Conservation (phyloP, 2,888 invertebrate genomes). For the Trissolcus japonicus region DNA sequence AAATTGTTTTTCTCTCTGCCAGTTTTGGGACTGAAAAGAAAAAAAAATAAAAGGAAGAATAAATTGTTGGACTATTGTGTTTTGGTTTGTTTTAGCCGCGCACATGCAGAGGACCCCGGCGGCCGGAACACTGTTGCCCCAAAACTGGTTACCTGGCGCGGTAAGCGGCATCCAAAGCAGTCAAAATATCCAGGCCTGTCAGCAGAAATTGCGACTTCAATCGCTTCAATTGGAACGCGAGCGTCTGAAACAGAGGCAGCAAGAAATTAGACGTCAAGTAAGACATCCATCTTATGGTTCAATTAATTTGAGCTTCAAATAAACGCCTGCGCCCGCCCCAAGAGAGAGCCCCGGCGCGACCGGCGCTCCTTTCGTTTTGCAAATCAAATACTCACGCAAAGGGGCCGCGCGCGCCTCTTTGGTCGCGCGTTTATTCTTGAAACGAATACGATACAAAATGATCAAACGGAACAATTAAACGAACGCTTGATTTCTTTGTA, state of each 20-base stretch:
- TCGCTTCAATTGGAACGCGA: slow-evolving; percentile 92
- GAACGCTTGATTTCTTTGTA: no score
- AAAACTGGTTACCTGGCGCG: slow-evolving; percentile 79
- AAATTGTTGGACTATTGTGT: not conserved
- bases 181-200: slow-evolving; percentile 80
- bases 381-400: slow-evolving; percentile 13
- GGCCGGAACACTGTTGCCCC: slow-evolving; percentile 79
- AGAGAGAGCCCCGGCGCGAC: slow-evolving; percentile 6
- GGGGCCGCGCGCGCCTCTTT: slow-evolving; percentile 6
- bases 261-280: slow-evolving; percentile 92
- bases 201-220: slow-evolving; percentile 87
- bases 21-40: no score
- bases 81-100: slow-evolving; percentile 72
- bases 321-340: slow-evolving; percentile 14
- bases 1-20: no score
- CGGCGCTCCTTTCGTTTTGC: slow-evolving; percentile 19
- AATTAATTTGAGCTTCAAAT: slow-evolving; percentile 36
- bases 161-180: slow-evolving; percentile 77
- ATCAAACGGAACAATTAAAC: no score
- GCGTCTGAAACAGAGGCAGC: slow-evolving; percentile 90
- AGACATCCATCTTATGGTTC: slow-evolving; percentile 32
- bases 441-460: not conserved
- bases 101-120: slow-evolving; percentile 79
- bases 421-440: slow-evolving; percentile 19
- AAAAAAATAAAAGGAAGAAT: not conserved